These are phyloP conservation scores for Hydra vulgaris DNA, from an alignment of 30 jellyfish, hydroid and myxozoan genomes.

Conservation along the genomic window DNA sequence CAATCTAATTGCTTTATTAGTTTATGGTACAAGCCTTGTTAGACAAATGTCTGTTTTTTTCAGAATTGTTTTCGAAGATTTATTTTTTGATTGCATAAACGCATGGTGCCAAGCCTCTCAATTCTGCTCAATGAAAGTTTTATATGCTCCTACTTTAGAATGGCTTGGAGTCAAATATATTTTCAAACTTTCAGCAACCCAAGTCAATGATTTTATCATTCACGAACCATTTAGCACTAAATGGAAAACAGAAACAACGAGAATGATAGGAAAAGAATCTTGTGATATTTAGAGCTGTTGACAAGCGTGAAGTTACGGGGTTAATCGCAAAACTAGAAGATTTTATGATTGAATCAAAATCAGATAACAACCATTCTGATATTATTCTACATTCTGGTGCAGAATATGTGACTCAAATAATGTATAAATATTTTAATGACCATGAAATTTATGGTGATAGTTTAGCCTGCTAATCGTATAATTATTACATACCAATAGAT, in stretches of 20 bases:
- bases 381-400: conserved; percentile 6
- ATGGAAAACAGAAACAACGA: not conserved
- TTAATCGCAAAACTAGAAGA: not conserved
- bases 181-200: not conserved
- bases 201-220: not conserved
- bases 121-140: not conserved
- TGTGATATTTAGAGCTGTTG: not conserved
- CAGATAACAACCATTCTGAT: not conserved
- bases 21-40: not conserved
- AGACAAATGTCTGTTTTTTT: not conserved
- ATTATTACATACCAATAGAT: not conserved
- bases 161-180: conserved; percentile 11
- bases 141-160: conserved; percentile 8
- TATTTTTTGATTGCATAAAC: not conserved
- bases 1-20: not conserved
- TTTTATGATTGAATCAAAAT: not conserved
- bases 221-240: not conserved
- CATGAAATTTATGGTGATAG: conserved; percentile 15
- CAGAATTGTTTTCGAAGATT: not conserved
- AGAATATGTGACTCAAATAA: not conserved
- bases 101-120: conserved; percentile 4
- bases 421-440: conserved; percentile 14
- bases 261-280: not conserved
- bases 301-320: not conserved
- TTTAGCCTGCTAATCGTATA: not conserved